Evolutionary conservation across 2,888 invertebrate species (phyloP).

Genomic region (Melieria crassipennis): DNA sequence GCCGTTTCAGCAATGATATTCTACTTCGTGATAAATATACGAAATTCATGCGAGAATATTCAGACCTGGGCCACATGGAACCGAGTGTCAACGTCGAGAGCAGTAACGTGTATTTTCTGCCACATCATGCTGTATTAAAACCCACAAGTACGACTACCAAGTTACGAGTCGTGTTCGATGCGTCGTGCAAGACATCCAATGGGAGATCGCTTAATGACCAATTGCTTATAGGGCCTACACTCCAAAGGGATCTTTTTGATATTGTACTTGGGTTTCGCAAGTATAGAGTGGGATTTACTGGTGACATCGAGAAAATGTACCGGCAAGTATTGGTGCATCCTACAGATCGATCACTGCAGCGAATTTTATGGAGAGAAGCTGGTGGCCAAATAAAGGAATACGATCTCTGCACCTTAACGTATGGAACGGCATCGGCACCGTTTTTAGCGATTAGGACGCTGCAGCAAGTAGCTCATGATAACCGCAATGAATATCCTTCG

Average conservation of each 20-base stretch:
- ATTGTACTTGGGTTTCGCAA: neutral
- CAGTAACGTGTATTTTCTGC: too few species aligned
- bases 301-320: constrained; percentile 27
- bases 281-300: neutral
- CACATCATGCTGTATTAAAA: neutral
- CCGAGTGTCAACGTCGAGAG: too few species aligned
- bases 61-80: too few species aligned
- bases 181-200: constrained; percentile 29
- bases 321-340: constrained; percentile 31
- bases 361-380: neutral
- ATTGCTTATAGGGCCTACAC: constrained; percentile 12
- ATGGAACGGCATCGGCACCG: constrained; percentile 18
- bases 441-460: constrained; percentile 22
- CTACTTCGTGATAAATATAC: too few species aligned
- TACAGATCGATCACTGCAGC: neutral
- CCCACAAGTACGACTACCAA: constrained; percentile 25
- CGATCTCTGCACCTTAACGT: constrained; percentile 16
- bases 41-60: too few species aligned
- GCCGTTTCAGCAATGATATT: too few species aligned
- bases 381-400: constrained; percentile 6
- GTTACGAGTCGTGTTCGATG: constrained; percentile 31
- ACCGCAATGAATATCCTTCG: constrained; percentile 1
- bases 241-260: neutral
- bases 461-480: constrained; percentile 16
- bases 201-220: constrained; percentile 27